Evolutionary conservation across 2,113 vertebrate genomes (phyloP).

Genomic region (Callipepla californica): DNA sequence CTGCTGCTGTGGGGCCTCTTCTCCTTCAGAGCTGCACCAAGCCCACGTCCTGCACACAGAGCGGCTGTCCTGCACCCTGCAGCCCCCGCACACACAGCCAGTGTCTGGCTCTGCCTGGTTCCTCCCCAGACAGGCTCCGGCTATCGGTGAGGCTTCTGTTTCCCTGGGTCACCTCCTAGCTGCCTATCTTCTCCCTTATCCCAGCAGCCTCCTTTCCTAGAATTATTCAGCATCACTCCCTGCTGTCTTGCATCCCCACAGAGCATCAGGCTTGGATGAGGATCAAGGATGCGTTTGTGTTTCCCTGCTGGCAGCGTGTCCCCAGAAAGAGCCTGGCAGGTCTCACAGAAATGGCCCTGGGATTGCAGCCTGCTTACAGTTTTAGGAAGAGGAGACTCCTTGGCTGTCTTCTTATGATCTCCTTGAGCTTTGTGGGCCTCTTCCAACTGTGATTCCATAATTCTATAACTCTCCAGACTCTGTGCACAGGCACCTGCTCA

Average conservation of each 20-base stretch:
- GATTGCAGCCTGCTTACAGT: fast-evolving
- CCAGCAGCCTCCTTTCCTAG: not conserved
- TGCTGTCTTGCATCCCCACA: fast-evolving
- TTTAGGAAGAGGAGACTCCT: not conserved
- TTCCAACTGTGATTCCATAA: not conserved
- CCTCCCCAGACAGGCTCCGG: not conserved
- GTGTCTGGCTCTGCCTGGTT: not conserved
- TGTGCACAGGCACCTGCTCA: not conserved
- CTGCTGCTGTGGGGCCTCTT: conserved; percentile 80
- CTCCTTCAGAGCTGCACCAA: not conserved
- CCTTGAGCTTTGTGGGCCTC: not conserved
- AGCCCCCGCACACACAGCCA: not conserved
- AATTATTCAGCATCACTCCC: fast-evolving
- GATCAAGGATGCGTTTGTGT: too few species aligned
- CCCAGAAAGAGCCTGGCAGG: not conserved
- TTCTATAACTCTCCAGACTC: not conserved
- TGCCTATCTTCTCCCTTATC: not conserved
- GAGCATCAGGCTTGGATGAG: not conserved
- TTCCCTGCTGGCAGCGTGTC: fast-evolving
- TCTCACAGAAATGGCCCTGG: fast-evolving
- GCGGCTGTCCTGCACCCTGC: not conserved
- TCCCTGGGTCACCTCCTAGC: not conserved
- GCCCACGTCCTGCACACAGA: not conserved
- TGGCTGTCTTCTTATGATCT: not conserved
- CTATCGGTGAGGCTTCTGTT: not conserved